Conservation (phyloP, 2,113 vertebrate genomes). For the Microcebus murinus region DNA sequence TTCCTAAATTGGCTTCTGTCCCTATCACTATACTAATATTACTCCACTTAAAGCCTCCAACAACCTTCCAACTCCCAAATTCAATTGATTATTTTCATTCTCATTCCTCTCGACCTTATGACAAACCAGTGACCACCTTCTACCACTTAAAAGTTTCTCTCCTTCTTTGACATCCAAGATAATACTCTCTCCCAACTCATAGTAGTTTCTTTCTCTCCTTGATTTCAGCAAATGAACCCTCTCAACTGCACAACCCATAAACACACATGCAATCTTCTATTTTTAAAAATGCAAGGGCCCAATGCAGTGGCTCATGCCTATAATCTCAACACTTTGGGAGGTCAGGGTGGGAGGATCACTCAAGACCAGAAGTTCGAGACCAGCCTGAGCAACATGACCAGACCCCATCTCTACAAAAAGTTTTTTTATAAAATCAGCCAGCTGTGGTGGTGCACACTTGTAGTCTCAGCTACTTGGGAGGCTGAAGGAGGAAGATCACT, state of each 20-base stretch:
- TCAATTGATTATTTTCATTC: constrained; percentile 2
- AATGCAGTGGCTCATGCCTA: too few relatives aligned
- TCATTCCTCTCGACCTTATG: not conserved
- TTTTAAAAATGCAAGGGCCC: not conserved
- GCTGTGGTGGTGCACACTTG: too few relatives aligned
- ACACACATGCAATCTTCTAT: not conserved
- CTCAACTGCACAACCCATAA: not conserved
- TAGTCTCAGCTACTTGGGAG: too few relatives aligned
- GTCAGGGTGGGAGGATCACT: too few relatives aligned
- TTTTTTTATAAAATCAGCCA: too few relatives aligned
- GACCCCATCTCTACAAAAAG: too few relatives aligned
- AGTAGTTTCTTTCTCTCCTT: not conserved
- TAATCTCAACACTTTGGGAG: too few relatives aligned
- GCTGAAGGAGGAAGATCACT: too few relatives aligned
- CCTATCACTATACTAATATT: not conserved
- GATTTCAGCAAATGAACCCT: not conserved
- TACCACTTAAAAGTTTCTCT: not conserved
- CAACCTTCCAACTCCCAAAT: not conserved
- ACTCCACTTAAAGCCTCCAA: not conserved
- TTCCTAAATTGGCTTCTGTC: not conserved
- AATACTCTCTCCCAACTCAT: not conserved
- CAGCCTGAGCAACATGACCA: too few relatives aligned
- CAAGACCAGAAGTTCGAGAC: too few relatives aligned
- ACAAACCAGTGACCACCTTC: not conserved
- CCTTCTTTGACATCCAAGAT: not conserved